Percentiles rank a stretch among this genome's conserved stretches.
These are phyloP conservation scores for Muscicapa adusta DNA, from an alignment of 2,113 vertebrate species.

Conservation along the genomic window DNA sequence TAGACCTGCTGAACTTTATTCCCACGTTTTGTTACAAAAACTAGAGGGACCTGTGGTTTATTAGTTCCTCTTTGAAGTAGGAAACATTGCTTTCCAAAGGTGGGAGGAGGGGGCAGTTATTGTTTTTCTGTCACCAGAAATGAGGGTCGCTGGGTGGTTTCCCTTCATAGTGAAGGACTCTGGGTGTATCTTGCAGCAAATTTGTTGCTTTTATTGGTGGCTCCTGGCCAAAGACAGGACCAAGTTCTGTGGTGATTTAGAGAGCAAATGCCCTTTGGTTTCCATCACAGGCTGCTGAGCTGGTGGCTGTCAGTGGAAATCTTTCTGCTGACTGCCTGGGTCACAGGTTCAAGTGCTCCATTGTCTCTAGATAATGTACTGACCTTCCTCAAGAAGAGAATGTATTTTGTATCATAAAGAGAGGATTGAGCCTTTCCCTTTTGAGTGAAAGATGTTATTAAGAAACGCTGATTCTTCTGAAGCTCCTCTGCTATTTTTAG, in stretches of 20 bases:
- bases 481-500: background rate
- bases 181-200: slow-evolving; percentile 25
- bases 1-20: slow-evolving; percentile 51
- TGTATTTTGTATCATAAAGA: slow-evolving; percentile 40
- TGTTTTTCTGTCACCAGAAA: slow-evolving; percentile 52
- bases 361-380: background rate
- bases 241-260: background rate
- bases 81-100: slow-evolving; percentile 58
- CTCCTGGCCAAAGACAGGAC: slow-evolving; percentile 15
- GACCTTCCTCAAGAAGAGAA: slow-evolving; percentile 17
- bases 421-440: background rate
- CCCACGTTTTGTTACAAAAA: background rate
- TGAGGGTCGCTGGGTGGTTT: background rate
- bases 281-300: background rate
- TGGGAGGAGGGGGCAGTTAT: background rate
- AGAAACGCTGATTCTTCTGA: background rate
- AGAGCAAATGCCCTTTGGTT: background rate
- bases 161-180: slow-evolving; percentile 65
- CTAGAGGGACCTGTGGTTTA: slow-evolving; percentile 12
- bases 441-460: background rate
- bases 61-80: slow-evolving; percentile 56
- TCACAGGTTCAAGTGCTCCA: slow-evolving; percentile 36
- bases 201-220: slow-evolving; percentile 18
- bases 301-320: background rate
- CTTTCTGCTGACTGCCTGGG: background rate